Conservation (phyloP, 2,113 vertebrate species). For the Paedocypris sp. region DNA sequence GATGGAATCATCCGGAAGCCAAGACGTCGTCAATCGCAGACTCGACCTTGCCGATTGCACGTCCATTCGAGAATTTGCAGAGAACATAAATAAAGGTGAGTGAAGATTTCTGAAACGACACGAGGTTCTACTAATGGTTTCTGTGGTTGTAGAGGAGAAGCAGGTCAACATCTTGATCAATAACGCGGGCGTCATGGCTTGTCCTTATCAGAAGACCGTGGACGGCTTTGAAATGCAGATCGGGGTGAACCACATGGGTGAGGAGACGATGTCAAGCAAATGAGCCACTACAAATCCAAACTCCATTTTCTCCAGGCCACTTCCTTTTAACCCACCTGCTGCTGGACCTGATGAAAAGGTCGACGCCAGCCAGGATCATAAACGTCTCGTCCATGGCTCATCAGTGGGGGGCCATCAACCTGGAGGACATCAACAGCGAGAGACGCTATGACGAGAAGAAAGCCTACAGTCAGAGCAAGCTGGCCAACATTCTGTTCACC, state of each 20-base stretch:
- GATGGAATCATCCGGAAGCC: constrained; percentile 45
- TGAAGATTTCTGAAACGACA: too few species aligned
- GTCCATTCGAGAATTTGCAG: constrained; percentile 62
- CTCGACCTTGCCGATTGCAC: constrained; percentile 60
- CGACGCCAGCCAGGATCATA: constrained; percentile 57
- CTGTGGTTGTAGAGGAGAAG: constrained; percentile 50
- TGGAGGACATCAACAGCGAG: constrained; percentile 70
- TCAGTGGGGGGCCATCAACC: constrained; percentile 53
- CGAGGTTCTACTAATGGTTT: too few species aligned
- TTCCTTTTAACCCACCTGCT: constrained; percentile 62
- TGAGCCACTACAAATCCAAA: too few species aligned
- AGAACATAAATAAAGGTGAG: constrained; percentile 56
- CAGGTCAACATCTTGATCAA: constrained; percentile 66
- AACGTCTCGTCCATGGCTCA: constrained; percentile 64
- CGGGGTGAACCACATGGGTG: constrained; percentile 68
- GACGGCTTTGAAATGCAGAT: constrained; percentile 72
- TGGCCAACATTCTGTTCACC: constrained; percentile 66
- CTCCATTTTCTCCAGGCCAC: constrained; percentile 58
- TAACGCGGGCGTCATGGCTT: constrained; percentile 69
- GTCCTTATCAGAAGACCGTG: constrained; percentile 60
- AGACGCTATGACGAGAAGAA: constrained; percentile 52
- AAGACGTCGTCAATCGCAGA: constrained; percentile 49
- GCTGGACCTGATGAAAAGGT: constrained; percentile 61
- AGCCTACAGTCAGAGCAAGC: constrained; percentile 68
- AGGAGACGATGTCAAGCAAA: too few species aligned